Conservation (phyloP, 2,113 vertebrate genomes). For the Charina bottae region DNA sequence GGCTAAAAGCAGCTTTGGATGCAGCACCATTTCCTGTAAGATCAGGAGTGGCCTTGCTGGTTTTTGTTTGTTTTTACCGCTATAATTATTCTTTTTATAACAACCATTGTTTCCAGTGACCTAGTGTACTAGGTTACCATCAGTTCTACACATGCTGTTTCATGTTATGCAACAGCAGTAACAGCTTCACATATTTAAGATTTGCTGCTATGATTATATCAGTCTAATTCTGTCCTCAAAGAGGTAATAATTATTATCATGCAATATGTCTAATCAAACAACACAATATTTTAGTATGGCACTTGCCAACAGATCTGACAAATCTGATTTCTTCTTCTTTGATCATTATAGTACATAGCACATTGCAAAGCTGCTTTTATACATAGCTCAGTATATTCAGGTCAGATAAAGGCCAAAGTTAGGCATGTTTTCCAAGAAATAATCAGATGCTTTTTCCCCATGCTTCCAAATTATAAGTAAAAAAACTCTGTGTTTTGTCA, state of each 20-base stretch:
- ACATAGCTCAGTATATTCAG: background rate
- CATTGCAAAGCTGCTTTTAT: background rate
- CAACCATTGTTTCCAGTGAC: constrained; percentile 5
- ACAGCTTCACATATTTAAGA: constrained; percentile 13
- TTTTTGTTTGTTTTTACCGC: background rate
- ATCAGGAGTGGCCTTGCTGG: background rate
- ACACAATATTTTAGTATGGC: constrained; percentile 21
- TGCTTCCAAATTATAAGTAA: background rate
- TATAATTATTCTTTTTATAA: constrained; percentile 30
- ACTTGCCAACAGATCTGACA: background rate
- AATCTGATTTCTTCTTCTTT: background rate
- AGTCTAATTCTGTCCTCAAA: background rate
- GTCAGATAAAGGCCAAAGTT: background rate
- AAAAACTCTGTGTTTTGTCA: background rate
- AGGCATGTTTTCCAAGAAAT: background rate
- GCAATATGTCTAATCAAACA: background rate
- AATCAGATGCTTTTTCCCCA: background rate
- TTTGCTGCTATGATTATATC: too few species aligned
- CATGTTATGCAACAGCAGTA: background rate
- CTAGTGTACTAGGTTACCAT: constrained; percentile 4
- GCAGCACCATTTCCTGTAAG: background rate
- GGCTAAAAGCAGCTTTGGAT: background rate
- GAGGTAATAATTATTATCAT: background rate
- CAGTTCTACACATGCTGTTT: constrained; percentile 16
- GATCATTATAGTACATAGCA: background rate